Evolutionary conservation across 2,888 invertebrate genomes (phyloP).

Genomic region (Apoda limacodes): DNA sequence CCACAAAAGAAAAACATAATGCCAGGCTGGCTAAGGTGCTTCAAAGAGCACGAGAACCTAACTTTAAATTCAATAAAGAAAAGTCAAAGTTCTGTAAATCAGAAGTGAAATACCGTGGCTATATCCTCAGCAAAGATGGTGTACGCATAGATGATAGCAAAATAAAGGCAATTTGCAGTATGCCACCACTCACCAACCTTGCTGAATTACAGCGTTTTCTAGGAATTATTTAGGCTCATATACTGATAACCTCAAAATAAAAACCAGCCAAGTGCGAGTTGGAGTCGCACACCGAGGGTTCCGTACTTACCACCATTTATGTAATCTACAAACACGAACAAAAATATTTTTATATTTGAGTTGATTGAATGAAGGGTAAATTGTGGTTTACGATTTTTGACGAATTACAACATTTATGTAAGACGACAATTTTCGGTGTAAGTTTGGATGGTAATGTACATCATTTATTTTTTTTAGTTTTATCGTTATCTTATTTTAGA

Average conservation of each 20-base stretch:
- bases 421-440: no score
- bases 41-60: constrained; percentile 12
- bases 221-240: constrained; percentile 18
- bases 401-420: no score
- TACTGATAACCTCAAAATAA: constrained; percentile 15
- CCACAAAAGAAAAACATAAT: constrained; percentile 10
- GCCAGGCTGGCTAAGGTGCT: constrained; percentile 8
- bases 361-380: no score
- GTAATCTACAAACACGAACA: no score
- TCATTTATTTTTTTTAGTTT: no score
- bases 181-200: constrained; percentile 13
- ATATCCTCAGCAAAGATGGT: constrained; percentile 16
- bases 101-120: constrained; percentile 16
- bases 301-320: no score
- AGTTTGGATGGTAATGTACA: no score
- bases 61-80: constrained; percentile 18
- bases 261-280: no score
- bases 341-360: no score
- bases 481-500: no score
- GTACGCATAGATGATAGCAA: constrained; percentile 10
- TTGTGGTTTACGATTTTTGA: no score
- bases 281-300: no score
- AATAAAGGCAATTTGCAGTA: constrained; percentile 16
- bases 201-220: constrained; percentile 19
- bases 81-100: constrained; percentile 11